Evolutionary conservation across 2,797 vertebrate genomes (phyloP), one percentile per base, ranked within the genome.

Genomic region (Spinus olivaceus): DNA sequence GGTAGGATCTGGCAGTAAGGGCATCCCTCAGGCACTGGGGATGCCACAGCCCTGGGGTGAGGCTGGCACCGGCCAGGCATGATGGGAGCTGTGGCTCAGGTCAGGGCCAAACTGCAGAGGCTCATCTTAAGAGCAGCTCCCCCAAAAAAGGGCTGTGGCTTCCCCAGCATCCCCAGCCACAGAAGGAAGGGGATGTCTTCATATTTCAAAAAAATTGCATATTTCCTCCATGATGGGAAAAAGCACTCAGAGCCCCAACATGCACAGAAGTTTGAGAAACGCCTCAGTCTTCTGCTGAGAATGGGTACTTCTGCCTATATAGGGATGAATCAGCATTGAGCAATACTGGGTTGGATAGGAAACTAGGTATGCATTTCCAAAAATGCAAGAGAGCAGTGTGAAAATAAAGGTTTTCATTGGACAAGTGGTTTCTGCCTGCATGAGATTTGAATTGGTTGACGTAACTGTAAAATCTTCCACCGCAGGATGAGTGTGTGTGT

Each of bases 1-100:
- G 35, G n/a, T 41, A 46, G 30, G 33, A 71, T 41, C 60, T 17
- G 64, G n/a, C 44, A 59, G n/a, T 10, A 57, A 33, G 28, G 33
- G 8, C 60, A 47, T 35, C 28, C 3, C 3, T 15, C 1, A 0
- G 9, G 8, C 47, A 25, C 32, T 1, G 3, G 33, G 19, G 17
- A 19, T 87, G 37, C 23, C 65, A 28, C 13, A 61, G 35, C 9
- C n/a, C 25, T 0, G 0, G 14, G 14, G 7, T 30, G 49, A 44
- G 22, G 32, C 41, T 37, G 71, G 35, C 71, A 25, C 4, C 9
- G 19, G 27, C n/a, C 30, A 66, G 42, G 39, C 13, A 12, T 5
- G 9, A n/a, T 2, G 4, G 33, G 37, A 92, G 22, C 32, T 73
- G 44, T 25, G 32, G 17, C 5, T 79, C 33, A 44, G 10, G 15